Evolutionary conservation across 2,113 vertebrate species (phyloP).

Genomic region (Amazona guildingii): DNA sequence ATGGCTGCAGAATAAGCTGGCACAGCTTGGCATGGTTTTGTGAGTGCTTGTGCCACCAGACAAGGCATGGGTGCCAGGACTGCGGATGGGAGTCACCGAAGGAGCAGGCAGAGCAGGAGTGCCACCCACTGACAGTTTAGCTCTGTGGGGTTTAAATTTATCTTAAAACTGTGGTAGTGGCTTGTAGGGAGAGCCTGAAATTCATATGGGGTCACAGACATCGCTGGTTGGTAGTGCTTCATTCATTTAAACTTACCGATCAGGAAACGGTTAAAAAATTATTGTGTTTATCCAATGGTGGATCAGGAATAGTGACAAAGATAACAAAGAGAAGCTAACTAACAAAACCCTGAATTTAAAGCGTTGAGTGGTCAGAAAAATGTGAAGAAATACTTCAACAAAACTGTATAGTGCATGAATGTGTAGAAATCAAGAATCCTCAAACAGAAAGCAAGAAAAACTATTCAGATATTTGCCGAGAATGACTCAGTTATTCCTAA

Average conservation of each 20-base stretch:
- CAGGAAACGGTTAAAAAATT: not conserved
- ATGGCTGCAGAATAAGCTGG: not conserved
- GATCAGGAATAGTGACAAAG: not conserved
- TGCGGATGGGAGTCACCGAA: fast-evolving
- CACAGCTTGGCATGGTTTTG: fast-evolving
- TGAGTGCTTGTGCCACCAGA: not conserved
- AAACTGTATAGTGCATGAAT: not conserved
- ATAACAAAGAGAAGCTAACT: not conserved
- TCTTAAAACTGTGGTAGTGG: not conserved
- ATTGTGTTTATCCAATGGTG: not conserved
- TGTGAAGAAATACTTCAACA: not conserved
- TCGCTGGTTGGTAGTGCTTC: not conserved
- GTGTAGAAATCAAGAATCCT: not conserved
- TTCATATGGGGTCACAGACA: not conserved
- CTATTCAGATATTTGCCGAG: not conserved
- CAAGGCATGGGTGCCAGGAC: fast-evolving
- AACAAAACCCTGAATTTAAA: not conserved
- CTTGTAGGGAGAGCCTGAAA: not conserved
- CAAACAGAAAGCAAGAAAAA: not conserved
- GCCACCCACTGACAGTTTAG: not conserved
- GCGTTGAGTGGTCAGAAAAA: not conserved
- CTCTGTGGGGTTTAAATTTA: fast-evolving
- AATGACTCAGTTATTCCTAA: not conserved
- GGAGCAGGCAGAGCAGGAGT: not conserved
- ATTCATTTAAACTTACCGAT: not conserved